phyloP scores from a whole-genome alignment of 2,888 invertebrate genomes.

The Theodoxus fluviatilis region DNA sequence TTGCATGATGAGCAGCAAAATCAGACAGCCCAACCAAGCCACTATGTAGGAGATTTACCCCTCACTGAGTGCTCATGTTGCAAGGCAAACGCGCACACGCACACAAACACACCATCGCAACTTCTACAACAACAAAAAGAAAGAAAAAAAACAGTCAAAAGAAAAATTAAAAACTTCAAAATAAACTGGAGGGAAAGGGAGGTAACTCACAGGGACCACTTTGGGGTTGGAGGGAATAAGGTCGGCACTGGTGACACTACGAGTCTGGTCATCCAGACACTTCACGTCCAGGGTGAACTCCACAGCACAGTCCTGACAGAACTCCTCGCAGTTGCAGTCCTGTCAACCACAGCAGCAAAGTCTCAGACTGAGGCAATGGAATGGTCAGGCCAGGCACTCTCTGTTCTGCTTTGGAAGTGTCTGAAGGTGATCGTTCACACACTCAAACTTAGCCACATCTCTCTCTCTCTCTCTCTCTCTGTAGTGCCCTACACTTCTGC shows the following conservation, averaged over 20 bases:
- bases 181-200: not conserved
- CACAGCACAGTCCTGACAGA: slow-evolving; percentile 96
- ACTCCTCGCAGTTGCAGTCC: slow-evolving; percentile 96
- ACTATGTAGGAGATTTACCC: no score
- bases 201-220: slow-evolving; percentile 79
- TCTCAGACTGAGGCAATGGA: not conserved
- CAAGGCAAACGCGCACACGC: no score
- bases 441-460: no score
- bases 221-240: slow-evolving; percentile 84
- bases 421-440: no score
- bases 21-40: no score
- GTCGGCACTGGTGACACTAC: slow-evolving; percentile 96
- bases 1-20: no score
- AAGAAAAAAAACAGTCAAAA: not conserved
- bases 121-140: not conserved
- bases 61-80: no score
- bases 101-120: no score
- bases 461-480: no score
- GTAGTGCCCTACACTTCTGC: no score
- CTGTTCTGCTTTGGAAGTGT: no score
- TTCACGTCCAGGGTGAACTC: slow-evolving; percentile 97
- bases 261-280: slow-evolving; percentile 90
- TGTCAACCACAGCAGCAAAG: slow-evolving; percentile 61
- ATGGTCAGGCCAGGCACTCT: no score
- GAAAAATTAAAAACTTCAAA: not conserved